phyloP scores from a whole-genome alignment of 2,888 invertebrate genomes.

The Nomada ferruginata region DNA sequence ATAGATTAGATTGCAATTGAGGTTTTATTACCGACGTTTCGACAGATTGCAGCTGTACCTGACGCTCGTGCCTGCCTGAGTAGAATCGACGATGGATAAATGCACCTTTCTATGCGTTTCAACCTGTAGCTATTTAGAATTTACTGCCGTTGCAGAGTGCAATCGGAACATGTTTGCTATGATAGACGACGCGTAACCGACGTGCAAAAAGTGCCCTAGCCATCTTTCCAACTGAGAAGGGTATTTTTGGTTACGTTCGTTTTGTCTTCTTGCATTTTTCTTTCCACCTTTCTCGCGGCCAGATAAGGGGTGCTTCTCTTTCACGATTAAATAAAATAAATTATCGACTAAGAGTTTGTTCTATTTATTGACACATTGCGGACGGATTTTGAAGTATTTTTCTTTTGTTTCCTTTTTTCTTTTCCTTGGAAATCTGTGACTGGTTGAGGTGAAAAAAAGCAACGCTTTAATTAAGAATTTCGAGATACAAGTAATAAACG shows the following conservation, averaged over 20 bases:
- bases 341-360: not conserved
- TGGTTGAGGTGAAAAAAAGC: too few species aligned
- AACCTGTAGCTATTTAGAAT: conserved; percentile 20
- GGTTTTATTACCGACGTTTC: not conserved
- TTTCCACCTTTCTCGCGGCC: not conserved
- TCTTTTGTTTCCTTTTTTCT: not conserved
- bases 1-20: conserved; percentile 31
- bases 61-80: conserved; percentile 67
- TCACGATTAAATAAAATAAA: not conserved
- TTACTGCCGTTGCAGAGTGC: conserved; percentile 55
- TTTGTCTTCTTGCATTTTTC: not conserved
- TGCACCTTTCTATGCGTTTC: conserved; percentile 20
- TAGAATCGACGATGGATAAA: conserved; percentile 33
- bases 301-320: not conserved
- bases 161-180: conserved; percentile 22
- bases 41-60: conserved; percentile 61
- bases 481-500: too few species aligned
- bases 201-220: conserved; percentile 40
- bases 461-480: too few species aligned
- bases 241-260: not conserved
- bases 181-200: conserved; percentile 15
- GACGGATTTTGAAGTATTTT: not conserved
- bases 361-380: not conserved
- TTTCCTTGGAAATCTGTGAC: not conserved
- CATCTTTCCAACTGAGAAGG: conserved; percentile 10